Conservation (phyloP, 1,140 invertebrate species). For the Trinorchestia longiramus region DNA sequence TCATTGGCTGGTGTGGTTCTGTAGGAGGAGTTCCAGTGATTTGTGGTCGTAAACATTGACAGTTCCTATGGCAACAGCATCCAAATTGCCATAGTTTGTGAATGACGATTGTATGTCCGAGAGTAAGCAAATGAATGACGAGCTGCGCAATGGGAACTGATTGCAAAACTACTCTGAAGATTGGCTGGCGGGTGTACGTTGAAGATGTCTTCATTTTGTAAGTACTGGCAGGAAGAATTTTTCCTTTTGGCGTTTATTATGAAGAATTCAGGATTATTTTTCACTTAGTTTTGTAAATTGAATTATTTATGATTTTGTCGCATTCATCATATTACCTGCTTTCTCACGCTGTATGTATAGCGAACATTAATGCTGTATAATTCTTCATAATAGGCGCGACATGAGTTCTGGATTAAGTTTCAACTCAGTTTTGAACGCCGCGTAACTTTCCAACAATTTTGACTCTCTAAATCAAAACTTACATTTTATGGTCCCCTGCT, state of each 20-base stretch:
- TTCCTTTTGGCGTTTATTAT: background rate
- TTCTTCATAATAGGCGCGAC: too few species aligned
- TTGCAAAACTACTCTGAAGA: background rate
- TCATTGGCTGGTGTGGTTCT: background rate
- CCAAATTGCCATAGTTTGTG: background rate
- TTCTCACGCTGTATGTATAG: too few species aligned
- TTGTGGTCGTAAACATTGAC: conserved; percentile 15
- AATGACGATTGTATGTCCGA: background rate
- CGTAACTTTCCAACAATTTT: too few species aligned
- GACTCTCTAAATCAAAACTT: too few species aligned
- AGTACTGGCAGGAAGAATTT: background rate
- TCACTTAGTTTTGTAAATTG: too few species aligned
- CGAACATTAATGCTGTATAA: too few species aligned
- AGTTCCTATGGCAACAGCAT: conserved; percentile 27
- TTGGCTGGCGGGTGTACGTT: background rate
- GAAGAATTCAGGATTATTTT: background rate
- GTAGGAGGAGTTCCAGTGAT: background rate
- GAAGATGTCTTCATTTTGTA: background rate
- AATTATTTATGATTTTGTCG: too few species aligned
- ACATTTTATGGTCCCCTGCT: too few species aligned
- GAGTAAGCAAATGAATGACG: conserved; percentile 18
- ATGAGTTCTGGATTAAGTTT: too few species aligned
- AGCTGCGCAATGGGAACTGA: background rate
- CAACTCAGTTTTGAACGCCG: too few species aligned
- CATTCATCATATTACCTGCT: too few species aligned